Evolutionary conservation across 2,888 invertebrate species (phyloP).

Genomic region (Hypercompe scribonia): DNA sequence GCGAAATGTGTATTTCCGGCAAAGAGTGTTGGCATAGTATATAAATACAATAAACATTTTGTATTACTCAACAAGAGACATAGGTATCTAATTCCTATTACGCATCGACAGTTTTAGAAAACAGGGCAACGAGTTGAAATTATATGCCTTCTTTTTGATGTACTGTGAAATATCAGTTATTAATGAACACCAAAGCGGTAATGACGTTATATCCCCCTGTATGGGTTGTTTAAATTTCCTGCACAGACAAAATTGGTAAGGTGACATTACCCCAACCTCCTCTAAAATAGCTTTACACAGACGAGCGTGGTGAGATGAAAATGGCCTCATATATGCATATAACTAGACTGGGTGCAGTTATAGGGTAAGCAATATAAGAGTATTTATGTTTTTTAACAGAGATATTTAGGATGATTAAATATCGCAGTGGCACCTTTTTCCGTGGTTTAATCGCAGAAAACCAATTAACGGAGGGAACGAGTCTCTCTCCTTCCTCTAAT

Average conservation of each 20-base stretch:
- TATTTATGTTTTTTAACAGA: too few relatives aligned
- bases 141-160: background rate
- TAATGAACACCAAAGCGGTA: background rate
- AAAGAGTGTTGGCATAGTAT: too few relatives aligned
- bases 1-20: too few relatives aligned
- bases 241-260: background rate
- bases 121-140: background rate
- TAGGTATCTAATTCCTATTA: background rate
- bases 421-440: too few relatives aligned
- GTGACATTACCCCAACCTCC: background rate
- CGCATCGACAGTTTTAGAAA: background rate
- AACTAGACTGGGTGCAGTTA: background rate
- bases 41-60: too few relatives aligned
- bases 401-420: background rate
- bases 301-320: background rate
- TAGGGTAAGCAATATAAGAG: too few relatives aligned
- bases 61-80: too few relatives aligned
- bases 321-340: background rate
- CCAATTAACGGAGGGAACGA: background rate
- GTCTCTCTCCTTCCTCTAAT: too few relatives aligned
- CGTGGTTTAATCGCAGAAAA: background rate
- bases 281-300: background rate
- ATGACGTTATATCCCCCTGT: background rate
- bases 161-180: background rate
- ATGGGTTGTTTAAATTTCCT: background rate